These are phyloP conservation scores for Monomorium pharaonis DNA, from an alignment of 1,140 invertebrate species.

Conservation along the genomic window DNA sequence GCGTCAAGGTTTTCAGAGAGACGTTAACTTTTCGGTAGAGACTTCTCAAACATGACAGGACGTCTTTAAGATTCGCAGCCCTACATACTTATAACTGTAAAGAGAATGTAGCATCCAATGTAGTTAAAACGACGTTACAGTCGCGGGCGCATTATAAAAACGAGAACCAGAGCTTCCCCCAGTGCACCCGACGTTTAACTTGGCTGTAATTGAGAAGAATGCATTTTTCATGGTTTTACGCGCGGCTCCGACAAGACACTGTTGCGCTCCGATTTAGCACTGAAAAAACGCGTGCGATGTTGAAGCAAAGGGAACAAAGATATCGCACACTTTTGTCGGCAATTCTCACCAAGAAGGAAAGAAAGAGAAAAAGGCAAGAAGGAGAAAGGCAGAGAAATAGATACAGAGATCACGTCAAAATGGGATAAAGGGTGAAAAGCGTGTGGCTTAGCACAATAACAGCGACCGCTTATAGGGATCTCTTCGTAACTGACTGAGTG, in stretches of 20 bases:
- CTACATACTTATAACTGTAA: neutral
- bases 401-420: neutral
- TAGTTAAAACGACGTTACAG: neutral
- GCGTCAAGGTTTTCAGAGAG: neutral
- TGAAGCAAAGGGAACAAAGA: slow-evolving; percentile 8
- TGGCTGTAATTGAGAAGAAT: neutral
- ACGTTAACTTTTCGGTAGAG: too few relatives aligned
- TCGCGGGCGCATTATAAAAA: neutral
- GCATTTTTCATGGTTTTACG: slow-evolving; percentile 17
- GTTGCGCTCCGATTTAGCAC: slow-evolving; percentile 19
- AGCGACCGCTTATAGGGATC: slow-evolving; percentile 15
- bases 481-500: slow-evolving; percentile 60
- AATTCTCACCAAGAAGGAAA: neutral
- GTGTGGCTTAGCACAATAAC: slow-evolving; percentile 16
- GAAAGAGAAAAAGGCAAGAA: neutral
- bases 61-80: neutral
- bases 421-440: slow-evolving; percentile 31
- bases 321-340: neutral
- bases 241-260: neutral
- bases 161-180: neutral
- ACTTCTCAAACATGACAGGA: neutral
- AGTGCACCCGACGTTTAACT: slow-evolving; percentile 2
- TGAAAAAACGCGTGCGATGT: neutral
- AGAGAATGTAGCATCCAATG: neutral
- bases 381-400: neutral